Evolutionary conservation across 2,113 vertebrate genomes (phyloP).

Genomic region (Rynchops niger): DNA sequence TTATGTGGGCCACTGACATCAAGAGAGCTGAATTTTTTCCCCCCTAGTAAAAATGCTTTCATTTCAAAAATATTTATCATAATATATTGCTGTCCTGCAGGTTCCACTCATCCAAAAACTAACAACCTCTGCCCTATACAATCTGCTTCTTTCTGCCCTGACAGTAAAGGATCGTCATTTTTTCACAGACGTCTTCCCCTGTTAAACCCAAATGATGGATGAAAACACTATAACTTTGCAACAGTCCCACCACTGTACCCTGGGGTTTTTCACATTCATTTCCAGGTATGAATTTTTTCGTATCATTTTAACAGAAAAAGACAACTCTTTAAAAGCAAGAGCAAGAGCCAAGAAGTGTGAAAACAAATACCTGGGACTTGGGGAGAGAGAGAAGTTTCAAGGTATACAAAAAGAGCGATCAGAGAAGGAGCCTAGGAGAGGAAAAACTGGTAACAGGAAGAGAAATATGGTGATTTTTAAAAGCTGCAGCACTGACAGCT

Average conservation of each 20-base stretch:
- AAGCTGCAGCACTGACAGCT: neutral
- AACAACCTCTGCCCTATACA: neutral
- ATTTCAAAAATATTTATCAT: neutral
- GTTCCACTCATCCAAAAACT: neutral
- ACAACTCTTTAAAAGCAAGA: neutral
- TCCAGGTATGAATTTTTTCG: neutral
- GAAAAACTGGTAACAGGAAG: neutral
- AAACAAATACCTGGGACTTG: neutral
- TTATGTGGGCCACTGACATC: neutral
- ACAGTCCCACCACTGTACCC: neutral
- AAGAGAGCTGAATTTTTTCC: neutral
- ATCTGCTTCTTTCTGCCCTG: neutral
- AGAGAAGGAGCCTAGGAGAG: neutral
- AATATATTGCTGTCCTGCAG: neutral
- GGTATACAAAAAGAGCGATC: neutral
- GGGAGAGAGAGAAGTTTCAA: neutral
- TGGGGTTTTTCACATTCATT: neutral
- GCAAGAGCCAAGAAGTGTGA: neutral
- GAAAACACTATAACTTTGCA: neutral
- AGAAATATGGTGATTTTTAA: neutral
- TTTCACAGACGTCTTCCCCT: neutral
- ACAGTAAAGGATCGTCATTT: neutral
- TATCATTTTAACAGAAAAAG: neutral
- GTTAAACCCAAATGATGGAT: neutral
- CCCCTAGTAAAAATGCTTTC: neutral